phyloP scores from a whole-genome alignment of 2,888 invertebrate genomes.

The Dryococelus australis region DNA sequence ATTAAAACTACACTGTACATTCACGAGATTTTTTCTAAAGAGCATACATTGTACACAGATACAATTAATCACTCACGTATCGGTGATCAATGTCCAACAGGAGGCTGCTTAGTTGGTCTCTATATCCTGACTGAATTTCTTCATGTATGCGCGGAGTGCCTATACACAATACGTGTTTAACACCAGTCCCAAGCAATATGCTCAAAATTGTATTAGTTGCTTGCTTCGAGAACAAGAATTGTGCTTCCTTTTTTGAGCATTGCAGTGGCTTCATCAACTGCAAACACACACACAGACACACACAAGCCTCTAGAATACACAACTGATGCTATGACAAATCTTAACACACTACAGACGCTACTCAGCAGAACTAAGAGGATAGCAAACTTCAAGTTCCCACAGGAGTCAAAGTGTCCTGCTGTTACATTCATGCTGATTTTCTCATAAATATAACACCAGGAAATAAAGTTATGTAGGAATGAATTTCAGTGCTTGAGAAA shows the following conservation, averaged over 20 bases:
- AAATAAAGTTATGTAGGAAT: no score
- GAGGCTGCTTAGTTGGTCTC: slow-evolving; percentile 64
- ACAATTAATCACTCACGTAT: slow-evolving; percentile 59
- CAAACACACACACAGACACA: neutral
- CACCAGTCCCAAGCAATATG: slow-evolving; percentile 60
- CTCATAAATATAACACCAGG: no score
- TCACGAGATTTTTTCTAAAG: no score
- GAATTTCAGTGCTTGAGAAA: no score
- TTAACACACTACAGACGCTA: neutral
- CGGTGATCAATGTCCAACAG: slow-evolving; percentile 85
- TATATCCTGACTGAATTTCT: slow-evolving; percentile 59
- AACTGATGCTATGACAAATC: neutral
- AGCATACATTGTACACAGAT: no score
- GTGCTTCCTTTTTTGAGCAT: slow-evolving; percentile 83
- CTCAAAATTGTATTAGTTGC: slow-evolving; percentile 70
- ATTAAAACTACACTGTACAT: no score
- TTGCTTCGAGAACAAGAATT: slow-evolving; percentile 81
- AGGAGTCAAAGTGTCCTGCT: no score
- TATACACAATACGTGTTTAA: slow-evolving; percentile 76
- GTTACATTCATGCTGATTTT: no score
- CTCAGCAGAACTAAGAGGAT: no score
- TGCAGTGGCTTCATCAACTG: slow-evolving; percentile 70
- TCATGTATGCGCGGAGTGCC: slow-evolving; percentile 87
- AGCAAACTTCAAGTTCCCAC: no score
- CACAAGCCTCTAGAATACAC: neutral